Percentiles rank a stretch among this genome's conserved stretches.
phyloP scores from a whole-genome alignment of 2,888 invertebrate genomes.

The Dyspetes luteomarginatus region DNA sequence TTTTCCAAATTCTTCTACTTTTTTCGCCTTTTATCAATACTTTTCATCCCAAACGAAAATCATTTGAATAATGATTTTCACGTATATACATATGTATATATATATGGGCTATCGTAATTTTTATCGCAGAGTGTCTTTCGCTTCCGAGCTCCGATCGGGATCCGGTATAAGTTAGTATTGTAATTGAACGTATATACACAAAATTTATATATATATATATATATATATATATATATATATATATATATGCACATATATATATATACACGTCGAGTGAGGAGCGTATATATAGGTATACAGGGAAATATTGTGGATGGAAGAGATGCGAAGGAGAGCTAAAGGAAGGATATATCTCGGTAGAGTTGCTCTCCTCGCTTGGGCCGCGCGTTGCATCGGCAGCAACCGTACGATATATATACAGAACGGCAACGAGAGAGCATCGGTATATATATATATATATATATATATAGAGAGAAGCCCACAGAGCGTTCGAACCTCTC shows the following conservation, averaged over 20 bases:
- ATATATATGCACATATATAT: background rate
- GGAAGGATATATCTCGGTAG: slow-evolving; percentile 57
- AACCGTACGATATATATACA: slow-evolving; percentile 19
- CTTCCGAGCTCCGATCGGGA: slow-evolving; percentile 47
- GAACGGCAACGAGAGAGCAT: slow-evolving; percentile 20
- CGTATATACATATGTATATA: no score
- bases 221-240: slow-evolving; percentile 9
- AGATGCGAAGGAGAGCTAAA: slow-evolving; percentile 58
- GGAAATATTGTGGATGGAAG: slow-evolving; percentile 61
- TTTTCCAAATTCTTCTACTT: background rate
- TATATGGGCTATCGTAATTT: background rate
- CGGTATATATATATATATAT: no score
- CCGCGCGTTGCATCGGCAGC: slow-evolving; percentile 53
- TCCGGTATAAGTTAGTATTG: slow-evolving; percentile 60
- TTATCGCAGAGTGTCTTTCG: background rate
- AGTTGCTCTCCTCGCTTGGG: slow-evolving; percentile 17
- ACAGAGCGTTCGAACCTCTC: slow-evolving; percentile 64
- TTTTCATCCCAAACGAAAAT: background rate
- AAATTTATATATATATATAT: background rate
- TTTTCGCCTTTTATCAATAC: background rate
- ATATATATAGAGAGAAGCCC: slow-evolving; percentile 39
- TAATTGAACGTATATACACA: slow-evolving; percentile 59
- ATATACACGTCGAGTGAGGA: slow-evolving; percentile 38
- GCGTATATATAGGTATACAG: slow-evolving; percentile 31
- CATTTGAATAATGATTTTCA: background rate